These are phyloP conservation scores for Labia minor DNA, from an alignment of 2,888 invertebrate genomes.

Conservation along the genomic window DNA sequence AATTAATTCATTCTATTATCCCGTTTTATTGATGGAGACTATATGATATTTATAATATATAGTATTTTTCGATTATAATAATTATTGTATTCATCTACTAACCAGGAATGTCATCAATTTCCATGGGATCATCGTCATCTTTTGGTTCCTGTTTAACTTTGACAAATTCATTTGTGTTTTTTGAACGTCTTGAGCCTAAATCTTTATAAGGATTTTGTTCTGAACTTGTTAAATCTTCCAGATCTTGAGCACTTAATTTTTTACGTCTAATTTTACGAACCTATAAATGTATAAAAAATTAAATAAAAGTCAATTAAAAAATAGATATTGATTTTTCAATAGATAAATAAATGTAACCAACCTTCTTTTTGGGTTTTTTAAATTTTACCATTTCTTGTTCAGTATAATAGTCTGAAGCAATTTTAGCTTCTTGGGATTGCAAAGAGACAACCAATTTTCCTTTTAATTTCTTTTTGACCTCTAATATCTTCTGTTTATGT, in stretches of 20 bases:
- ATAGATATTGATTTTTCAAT: too few species aligned
- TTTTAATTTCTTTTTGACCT: conserved; percentile 47
- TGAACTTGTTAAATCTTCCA: conserved; percentile 39
- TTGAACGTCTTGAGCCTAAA: conserved; percentile 22
- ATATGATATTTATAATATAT: too few species aligned
- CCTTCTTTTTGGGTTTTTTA: conserved; percentile 74
- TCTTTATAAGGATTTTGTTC: conserved; percentile 26
- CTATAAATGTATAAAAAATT: conserved; percentile 29
- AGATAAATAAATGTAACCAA: too few species aligned
- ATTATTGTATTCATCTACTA: too few species aligned
- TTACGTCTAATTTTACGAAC: conserved; percentile 52
- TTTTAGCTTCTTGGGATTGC: conserved; percentile 49
- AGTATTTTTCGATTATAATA: too few species aligned
- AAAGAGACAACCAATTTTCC: conserved; percentile 65
- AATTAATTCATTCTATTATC: too few species aligned
- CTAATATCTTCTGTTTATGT: conserved; percentile 22
- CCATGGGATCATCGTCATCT: conserved; percentile 34
- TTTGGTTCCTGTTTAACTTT: conserved; percentile 20
- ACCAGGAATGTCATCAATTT: conserved; percentile 51
- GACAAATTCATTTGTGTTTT: conserved; percentile 14
- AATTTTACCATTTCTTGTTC: conserved; percentile 77
- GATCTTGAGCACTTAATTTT: conserved; percentile 59
- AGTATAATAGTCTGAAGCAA: conserved; percentile 83
- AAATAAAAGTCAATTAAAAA: too few species aligned
- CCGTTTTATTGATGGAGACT: too few species aligned